Evolutionary conservation across 2,113 vertebrate genomes (phyloP), one percentile per base, ranked within the genome.

Genomic region (Peromyscus maniculatus): DNA sequence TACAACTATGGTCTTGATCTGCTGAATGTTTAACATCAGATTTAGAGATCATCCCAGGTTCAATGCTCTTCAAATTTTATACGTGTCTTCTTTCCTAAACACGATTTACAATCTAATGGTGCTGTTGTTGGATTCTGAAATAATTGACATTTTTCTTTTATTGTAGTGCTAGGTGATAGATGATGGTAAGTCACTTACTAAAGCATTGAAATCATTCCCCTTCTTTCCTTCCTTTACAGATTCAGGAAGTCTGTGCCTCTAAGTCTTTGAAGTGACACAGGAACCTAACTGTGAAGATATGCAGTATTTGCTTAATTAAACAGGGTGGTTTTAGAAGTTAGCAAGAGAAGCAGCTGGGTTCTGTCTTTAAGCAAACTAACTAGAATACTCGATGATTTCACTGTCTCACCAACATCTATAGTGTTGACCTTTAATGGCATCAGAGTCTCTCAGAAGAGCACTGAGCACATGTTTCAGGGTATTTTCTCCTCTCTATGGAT

Each of bases 81-180:
- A 39, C 5, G 36, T 59, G 7, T 43, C 93, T 96, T 92, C 52
- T 78, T 95, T 88, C 59, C 22, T 92, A 67, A 87, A 91, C 43
- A 94, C 39, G 55, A 39, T 71, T 96, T 82, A 91, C 87, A 96
- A 77, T 87, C 82, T 91, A 93, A 89, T 77, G 59, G 59, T 75
- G 59, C 46, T 95, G 84, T 22, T 84, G 28, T 62, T 94, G 71
- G 83, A 43, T 39, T 31, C 11, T 79, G 90, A 88, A 43, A 72
- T 74, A 92, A 80, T 26, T 71, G 55, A 26, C 33, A 93, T 55
- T 87, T 89, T 97, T 75, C 21, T 33, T 92, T 91, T 89, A 57
- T 80, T 92, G 1, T 55, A 72, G 64, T 72, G 33, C 79, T 82
- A 52, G 22, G 82, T 26, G 96, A 79, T 13, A 49, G 62, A 93